Conservation (phyloP, 2,888 invertebrate genomes). For the Altica lythri region DNA sequence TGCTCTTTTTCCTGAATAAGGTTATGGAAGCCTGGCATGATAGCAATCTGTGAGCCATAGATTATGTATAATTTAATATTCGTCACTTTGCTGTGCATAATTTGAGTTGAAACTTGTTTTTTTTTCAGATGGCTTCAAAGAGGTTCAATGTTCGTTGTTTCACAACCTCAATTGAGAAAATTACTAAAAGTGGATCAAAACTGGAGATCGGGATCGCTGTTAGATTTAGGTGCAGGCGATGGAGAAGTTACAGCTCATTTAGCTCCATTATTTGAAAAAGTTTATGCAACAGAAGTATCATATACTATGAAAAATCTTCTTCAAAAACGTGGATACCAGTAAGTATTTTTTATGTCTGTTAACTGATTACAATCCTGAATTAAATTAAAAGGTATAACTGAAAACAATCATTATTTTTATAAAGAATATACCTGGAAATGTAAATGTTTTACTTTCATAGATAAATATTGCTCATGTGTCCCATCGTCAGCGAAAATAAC, state of each 20-base stretch:
- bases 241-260: slow-evolving; percentile 88
- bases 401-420: slow-evolving; percentile 7
- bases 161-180: slow-evolving; percentile 75
- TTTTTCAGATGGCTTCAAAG: slow-evolving; percentile 75
- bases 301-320: slow-evolving; percentile 84
- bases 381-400: neutral
- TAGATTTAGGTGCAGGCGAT: slow-evolving; percentile 96
- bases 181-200: slow-evolving; percentile 60
- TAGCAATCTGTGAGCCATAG: no score
- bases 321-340: slow-evolving; percentile 76
- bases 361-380: neutral
- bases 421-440: neutral
- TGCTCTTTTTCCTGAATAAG: no score
- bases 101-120: slow-evolving; percentile 4
- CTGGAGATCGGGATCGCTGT: slow-evolving; percentile 60
- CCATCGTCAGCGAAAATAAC: slow-evolving; percentile 13
- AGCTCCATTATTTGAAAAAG: slow-evolving; percentile 71
- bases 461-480: slow-evolving; percentile 6
- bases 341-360: slow-evolving; percentile 57
- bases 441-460: slow-evolving; percentile 18
- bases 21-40: no score
- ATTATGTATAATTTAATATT: no score
- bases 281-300: slow-evolving; percentile 92
- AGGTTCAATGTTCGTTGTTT: slow-evolving; percentile 97
- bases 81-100: no score